Percentiles rank a stretch among this genome's conserved stretches.
Evolutionary conservation across 2,113 vertebrate genomes (phyloP).

Genomic region (Conger conger): DNA sequence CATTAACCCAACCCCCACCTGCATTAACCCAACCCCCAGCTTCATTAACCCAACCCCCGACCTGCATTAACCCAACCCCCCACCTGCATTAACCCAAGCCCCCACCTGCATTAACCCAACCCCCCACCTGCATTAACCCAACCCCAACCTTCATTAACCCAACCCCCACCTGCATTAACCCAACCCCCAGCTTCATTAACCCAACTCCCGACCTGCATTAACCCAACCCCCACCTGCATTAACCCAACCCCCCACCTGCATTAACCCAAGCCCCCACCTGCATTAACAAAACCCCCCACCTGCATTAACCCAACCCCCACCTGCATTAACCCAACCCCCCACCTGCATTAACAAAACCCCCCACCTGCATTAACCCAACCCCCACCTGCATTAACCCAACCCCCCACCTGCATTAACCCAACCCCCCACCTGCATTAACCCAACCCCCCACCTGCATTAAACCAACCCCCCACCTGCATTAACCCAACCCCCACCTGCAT

Average conservation of each 20-base stretch:
- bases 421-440: constrained; percentile 1
- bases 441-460: neutral
- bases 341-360: too few relatives aligned
- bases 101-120: constrained; percentile 47
- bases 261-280: constrained; percentile 1
- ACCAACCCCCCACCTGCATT: constrained; percentile 56
- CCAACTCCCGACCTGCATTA: neutral
- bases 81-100: too few relatives aligned
- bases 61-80: neutral
- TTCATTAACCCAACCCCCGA: constrained; percentile 21
- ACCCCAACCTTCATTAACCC: too few relatives aligned
- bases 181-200: neutral
- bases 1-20: constrained; percentile 21
- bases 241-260: neutral
- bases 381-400: neutral
- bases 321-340: neutral
- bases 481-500: neutral
- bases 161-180: constrained; percentile 43
- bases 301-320: constrained; percentile 22
- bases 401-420: constrained; percentile 44
- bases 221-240: constrained; percentile 56
- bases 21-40: constrained; percentile 41
- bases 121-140: neutral
- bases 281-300: too few relatives aligned
- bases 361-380: constrained; percentile 47